Conservation (phyloP, 2,113 vertebrate species). For the Lepidothrix coronata region DNA sequence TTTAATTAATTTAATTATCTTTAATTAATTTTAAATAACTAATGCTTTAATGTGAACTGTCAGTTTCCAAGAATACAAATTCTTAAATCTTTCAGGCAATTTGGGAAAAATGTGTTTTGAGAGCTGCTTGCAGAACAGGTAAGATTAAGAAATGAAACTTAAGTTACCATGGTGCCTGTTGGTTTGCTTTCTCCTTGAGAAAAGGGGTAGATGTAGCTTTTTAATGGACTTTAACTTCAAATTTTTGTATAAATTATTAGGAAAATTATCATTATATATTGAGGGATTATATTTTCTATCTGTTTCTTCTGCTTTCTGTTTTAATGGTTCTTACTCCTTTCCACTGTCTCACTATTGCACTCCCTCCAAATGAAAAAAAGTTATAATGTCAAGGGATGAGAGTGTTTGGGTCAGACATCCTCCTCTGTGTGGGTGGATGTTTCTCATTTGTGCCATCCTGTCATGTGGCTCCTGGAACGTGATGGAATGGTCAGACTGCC, state of each 20-base stretch:
- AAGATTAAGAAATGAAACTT: neutral
- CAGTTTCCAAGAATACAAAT: neutral
- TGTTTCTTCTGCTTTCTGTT: neutral
- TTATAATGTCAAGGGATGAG: slow-evolving; percentile 31
- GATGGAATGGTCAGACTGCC: slow-evolving; percentile 7
- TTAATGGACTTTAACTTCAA: neutral
- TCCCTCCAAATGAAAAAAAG: neutral
- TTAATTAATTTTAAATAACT: neutral
- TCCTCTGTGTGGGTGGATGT: neutral
- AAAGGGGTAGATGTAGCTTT: neutral
- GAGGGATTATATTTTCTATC: neutral
- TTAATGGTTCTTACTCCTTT: neutral
- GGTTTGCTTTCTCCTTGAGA: neutral
- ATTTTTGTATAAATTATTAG: neutral
- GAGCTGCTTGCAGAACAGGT: neutral
- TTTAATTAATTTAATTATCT: neutral
- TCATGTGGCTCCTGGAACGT: slow-evolving; percentile 39
- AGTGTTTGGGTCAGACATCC: neutral
- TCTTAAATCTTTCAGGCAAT: neutral
- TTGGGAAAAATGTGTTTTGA: neutral
- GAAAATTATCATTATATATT: neutral
- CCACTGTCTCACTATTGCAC: neutral
- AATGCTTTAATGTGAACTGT: neutral
- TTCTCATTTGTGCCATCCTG: slow-evolving; percentile 41
- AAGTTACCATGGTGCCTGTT: neutral